Base-by-base conservation (phyloP, 2,888 invertebrate genomes). In the Drosophila demipolita region DNA sequence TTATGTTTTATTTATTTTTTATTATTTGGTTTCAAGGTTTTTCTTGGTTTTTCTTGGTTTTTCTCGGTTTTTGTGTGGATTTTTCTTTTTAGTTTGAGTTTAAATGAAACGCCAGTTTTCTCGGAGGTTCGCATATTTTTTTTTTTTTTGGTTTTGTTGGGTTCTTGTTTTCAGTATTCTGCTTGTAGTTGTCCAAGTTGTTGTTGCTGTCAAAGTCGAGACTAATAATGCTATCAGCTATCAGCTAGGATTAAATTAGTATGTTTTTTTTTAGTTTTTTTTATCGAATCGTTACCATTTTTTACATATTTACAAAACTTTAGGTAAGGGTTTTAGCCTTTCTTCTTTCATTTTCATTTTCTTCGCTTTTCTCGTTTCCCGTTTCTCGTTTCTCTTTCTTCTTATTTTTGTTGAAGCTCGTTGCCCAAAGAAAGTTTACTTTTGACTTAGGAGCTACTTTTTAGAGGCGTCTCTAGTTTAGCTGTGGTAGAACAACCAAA, bases 101-200 rank as follows among this genome's bases (percentile, higher is more conserved):
- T 78, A 83, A 90, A 81, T 91, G 91, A 91, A 91, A 91, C 91
- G 82, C 91, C 86, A 89, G 86, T 90, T 84, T 82, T 77, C 69
- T 91, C 91, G 91, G 91, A 91, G 91, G 91, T 90, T 90, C 77
- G 74, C 66, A 66, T 36, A 0, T 2, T 33, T 78, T 73, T 75
- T 65, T 58, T 78, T 75, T 74, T 73, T 73, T 76, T 69, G 52
- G 54, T 52, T 76, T 55, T 50, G 20, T 20, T 49, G 40, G 52
- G 35, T 77, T 66, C 52, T 42, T 33, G 53, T 35, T 36, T 73
- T 76, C 59, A 40, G 49, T 48, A 63, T 60, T 59, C 40, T 42
- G 40, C 54, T 66, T 62, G 54, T 38, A 23, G 57, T 45, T 38
- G n/a, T 58, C 68, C 32, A 67, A 74, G 83, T 81, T 82, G 45